A percentile compares a stretch with the other conserved stretches of the same genome.
Conservation (phyloP, 1,140 invertebrate genomes). For the Drepana arcuata region DNA sequence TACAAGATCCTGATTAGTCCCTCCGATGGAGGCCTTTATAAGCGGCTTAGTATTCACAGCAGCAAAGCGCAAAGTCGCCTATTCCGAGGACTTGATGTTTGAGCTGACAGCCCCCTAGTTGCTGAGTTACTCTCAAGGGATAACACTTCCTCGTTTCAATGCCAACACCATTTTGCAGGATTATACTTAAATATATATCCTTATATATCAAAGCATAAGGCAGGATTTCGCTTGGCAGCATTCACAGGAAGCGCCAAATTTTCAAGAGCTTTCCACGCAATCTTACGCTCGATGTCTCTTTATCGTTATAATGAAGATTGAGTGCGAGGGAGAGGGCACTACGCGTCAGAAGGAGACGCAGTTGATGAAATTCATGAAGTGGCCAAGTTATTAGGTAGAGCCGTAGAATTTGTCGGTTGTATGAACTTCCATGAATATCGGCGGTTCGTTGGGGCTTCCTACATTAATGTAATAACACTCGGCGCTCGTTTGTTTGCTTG, state of each 20-base stretch:
- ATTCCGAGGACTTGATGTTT: slow-evolving; percentile 12
- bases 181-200: background rate
- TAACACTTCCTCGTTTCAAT: slow-evolving; percentile 16
- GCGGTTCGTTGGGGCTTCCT: too few species aligned
- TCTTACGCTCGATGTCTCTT: slow-evolving; percentile 37
- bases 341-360: slow-evolving; percentile 11
- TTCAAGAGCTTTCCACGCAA: slow-evolving; percentile 16
- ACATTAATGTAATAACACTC: too few species aligned
- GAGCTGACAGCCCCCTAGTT: slow-evolving; percentile 16
- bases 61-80: too few species aligned
- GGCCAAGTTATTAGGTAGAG: slow-evolving; percentile 13
- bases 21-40: too few species aligned
- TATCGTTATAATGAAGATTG: slow-evolving; percentile 38
- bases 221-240: slow-evolving; percentile 4
- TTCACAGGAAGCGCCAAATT: background rate
- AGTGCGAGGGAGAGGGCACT: slow-evolving; percentile 15
- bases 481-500: too few species aligned
- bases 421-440: background rate
- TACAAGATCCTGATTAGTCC: too few species aligned
- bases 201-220: background rate
- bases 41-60: too few species aligned
- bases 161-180: slow-evolving; percentile 4
- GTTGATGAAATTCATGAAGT: slow-evolving; percentile 36
- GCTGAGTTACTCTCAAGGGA: slow-evolving; percentile 18
- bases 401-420: slow-evolving; percentile 9